Evolutionary conservation across 1,140 invertebrate genomes (phyloP).

Genomic region (Micrasema minimum): DNA sequence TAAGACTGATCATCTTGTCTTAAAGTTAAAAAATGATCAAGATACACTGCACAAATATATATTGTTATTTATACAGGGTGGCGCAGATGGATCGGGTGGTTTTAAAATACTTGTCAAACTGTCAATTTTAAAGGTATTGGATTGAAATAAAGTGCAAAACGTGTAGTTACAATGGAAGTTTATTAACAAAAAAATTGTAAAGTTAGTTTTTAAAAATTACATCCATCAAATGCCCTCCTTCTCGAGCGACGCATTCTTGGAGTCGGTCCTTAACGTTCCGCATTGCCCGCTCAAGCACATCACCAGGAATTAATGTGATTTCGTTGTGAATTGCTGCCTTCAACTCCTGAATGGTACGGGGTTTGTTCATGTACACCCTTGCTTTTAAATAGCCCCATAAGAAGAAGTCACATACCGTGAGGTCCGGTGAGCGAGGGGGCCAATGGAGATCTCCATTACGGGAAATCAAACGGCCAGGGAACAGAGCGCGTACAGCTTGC

Average conservation of each 20-base stretch:
- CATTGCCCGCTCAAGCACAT: conserved; percentile 1
- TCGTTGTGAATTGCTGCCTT: conserved; percentile 1
- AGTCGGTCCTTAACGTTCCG: conserved; percentile 1
- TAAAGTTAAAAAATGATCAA: too few species aligned
- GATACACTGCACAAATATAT: too few species aligned
- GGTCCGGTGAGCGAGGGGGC: not conserved
- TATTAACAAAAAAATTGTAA: too few species aligned
- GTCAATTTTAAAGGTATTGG: too few species aligned
- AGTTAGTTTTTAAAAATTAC: too few species aligned
- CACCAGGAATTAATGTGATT: conserved; percentile 2
- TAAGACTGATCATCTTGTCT: too few species aligned
- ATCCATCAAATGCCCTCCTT: too few species aligned
- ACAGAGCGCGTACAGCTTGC: not conserved
- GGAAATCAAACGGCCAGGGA: not conserved
- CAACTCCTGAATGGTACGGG: not conserved
- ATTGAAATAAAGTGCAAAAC: too few species aligned
- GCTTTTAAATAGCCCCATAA: not conserved
- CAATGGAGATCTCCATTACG: not conserved
- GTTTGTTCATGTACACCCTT: not conserved
- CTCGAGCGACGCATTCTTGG: too few species aligned
- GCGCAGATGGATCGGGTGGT: conserved; percentile 1
- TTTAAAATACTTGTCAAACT: too few species aligned
- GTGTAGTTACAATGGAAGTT: too few species aligned
- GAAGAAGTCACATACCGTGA: not conserved
- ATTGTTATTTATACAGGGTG: too few species aligned